A percentile compares a stretch with the other conserved stretches of the same genome.
Conservation (phyloP, 2,888 invertebrate genomes). For the Dasysyrphus tricinctus region DNA sequence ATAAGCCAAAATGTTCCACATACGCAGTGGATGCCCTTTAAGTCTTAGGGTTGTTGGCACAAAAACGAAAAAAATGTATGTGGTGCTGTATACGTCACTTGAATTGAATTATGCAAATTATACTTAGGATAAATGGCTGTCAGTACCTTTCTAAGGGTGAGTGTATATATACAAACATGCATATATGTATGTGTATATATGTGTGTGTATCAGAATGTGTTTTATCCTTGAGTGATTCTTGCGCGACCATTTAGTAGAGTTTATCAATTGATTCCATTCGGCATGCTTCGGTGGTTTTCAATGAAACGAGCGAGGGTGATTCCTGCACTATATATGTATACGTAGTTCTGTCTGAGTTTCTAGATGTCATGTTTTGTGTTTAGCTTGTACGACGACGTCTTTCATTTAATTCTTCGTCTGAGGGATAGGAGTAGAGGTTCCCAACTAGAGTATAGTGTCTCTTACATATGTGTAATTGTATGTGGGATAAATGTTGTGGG, state of each 20-base stretch:
- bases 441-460: background rate
- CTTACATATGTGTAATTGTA: slow-evolving; percentile 10
- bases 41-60: slow-evolving; percentile 39
- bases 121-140: slow-evolving; percentile 64
- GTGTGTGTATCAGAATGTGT: slow-evolving; percentile 20
- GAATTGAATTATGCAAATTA: slow-evolving; percentile 76
- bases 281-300: slow-evolving; percentile 61
- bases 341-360: background rate
- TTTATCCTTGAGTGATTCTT: slow-evolving; percentile 67
- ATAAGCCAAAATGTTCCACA: slow-evolving; percentile 69
- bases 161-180: background rate
- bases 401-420: slow-evolving; percentile 3
- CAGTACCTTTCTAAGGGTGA: slow-evolving; percentile 16
- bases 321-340: background rate
- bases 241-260: slow-evolving; percentile 74
- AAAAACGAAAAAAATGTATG: slow-evolving; percentile 31
- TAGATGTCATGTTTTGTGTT: slow-evolving; percentile 34
- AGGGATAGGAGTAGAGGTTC: background rate
- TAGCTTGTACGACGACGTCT: slow-evolving; percentile 24
- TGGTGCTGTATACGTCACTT: slow-evolving; percentile 44
- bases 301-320: slow-evolving; percentile 13
- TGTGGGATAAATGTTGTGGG: slow-evolving; percentile 4
- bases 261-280: slow-evolving; percentile 74
- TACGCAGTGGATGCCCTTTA: slow-evolving; percentile 71
- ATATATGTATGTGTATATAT: background rate